Percentiles rank a stretch among this genome's conserved stretches.
phyloP scores from a whole-genome alignment of 53 echinoderm and acorn worm species.

The Apostichopus leukothele region DNA sequence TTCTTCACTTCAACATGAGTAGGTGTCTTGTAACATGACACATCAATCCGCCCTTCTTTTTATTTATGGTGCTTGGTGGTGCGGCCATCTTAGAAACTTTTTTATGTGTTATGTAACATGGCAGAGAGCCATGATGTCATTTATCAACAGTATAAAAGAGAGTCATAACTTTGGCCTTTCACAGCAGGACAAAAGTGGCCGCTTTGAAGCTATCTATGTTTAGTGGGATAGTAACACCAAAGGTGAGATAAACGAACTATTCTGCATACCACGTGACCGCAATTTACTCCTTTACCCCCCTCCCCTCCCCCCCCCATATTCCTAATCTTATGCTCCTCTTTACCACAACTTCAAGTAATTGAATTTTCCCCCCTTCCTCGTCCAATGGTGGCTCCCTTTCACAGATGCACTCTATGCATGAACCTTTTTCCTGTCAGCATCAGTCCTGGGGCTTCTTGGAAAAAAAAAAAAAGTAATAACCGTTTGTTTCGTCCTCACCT shows the following conservation, averaged over 20 bases:
- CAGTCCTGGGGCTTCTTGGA: constrained; percentile 26
- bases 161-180: constrained; percentile 21
- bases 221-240: constrained; percentile 23
- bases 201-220: constrained; percentile 26
- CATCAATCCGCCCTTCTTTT: no score
- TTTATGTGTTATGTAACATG: background rate
- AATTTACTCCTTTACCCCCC: background rate
- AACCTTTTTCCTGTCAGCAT: constrained; percentile 1
- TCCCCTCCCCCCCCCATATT: constrained; percentile 1
- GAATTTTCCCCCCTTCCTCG: background rate
- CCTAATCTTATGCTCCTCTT: constrained; percentile 14
- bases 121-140: background rate
- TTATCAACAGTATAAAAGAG: background rate
- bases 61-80: background rate
- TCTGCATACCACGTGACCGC: constrained; percentile 35
- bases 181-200: constrained; percentile 27
- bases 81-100: background rate
- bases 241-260: constrained; percentile 24
- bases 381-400: background rate
- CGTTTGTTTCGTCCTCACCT: constrained; percentile 20
- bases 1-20: no score
- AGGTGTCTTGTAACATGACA: no score
- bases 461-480: background rate
- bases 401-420: constrained; percentile 35
- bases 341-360: constrained; percentile 21